These are phyloP conservation scores for Ypsolopha scabrella DNA, from an alignment of 2,888 invertebrate genomes.

Conservation along the genomic window DNA sequence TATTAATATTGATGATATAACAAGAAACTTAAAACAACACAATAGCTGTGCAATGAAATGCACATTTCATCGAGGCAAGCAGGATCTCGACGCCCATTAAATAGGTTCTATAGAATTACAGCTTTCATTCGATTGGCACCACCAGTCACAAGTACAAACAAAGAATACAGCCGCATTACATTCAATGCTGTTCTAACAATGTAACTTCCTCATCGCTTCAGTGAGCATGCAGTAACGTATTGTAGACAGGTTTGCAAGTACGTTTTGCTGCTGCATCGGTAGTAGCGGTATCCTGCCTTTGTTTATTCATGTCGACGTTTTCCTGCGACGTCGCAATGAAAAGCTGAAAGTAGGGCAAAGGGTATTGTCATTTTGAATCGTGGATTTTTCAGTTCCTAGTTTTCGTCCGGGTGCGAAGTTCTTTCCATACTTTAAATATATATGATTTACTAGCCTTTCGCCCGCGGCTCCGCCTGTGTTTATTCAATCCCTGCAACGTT, in stretches of 20 bases:
- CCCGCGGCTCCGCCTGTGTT: too few species aligned
- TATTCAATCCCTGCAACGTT: too few species aligned
- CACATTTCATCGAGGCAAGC: background rate
- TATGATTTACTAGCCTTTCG: too few species aligned
- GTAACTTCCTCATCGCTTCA: constrained; percentile 4
- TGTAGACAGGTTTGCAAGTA: constrained; percentile 14
- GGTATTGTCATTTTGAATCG: background rate
- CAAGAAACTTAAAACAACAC: background rate
- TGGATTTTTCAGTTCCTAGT: background rate
- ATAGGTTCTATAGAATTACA: constrained; percentile 1
- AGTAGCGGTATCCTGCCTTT: constrained; percentile 34
- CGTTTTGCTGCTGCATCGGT: background rate
- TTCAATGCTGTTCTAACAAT: background rate
- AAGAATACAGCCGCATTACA: background rate
- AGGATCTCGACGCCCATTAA: background rate
- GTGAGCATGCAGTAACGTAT: constrained; percentile 32
- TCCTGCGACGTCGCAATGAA: constrained; percentile 12
- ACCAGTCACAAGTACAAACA: background rate
- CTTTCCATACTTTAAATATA: background rate
- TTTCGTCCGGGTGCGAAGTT: background rate
- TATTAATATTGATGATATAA: too few species aligned
- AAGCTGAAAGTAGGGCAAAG: background rate
- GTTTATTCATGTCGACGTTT: constrained; percentile 41
- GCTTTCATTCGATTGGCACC: background rate
- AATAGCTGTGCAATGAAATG: background rate